Base-by-base conservation (phyloP, 2,888 invertebrate species). In the Nephrotoma guestfalica region DNA sequence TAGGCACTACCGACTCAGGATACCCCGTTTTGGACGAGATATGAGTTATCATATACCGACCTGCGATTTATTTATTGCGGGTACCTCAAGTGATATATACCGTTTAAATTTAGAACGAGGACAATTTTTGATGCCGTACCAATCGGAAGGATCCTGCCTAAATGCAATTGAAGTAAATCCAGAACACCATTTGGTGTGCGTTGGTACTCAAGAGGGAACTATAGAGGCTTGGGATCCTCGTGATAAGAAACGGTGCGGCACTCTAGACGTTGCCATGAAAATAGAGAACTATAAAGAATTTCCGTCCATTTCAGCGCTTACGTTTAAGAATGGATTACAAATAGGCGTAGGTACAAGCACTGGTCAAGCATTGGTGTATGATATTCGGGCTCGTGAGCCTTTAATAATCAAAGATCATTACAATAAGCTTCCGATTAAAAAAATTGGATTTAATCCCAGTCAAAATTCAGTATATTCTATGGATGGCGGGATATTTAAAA, bases 161-260 rank as follows among this genome's bases (percentile, higher is more conserved):
- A 98, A 97, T 90, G 96, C 96, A 89, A 96, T 97, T 90, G 94
- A 94, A 88, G 94, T 99, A 11, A 99, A 97, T 92, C 95, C 96
- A 0, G 94, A 95, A 86, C 98, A 99, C 93, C 95, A 98, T 88
- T 92, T 99, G 86, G 92, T 99, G 30, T 92, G 96, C 86, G 94
- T 96, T 89, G 99, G 99, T 9, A 97, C 97, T 11, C 95, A 95
- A 89, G 96, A 97, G 90, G 99, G 99, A 0, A 95, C 94, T 89
- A 94, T 99, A 0, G 99, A 99, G 91, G 98, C 98, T 4, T 99
- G 98, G 98, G 99, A 99, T 92, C 97, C 98, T 9, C 93, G 99
- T 87, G 93, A 93, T 3, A 94, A 96, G 89, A 93, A 93, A 43
- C 93, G 95, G 90, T 97, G 96, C 88, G 97, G 96, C 6, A 93